Conservation (phyloP, 2,888 invertebrate species). For the Laothoe populi region DNA sequence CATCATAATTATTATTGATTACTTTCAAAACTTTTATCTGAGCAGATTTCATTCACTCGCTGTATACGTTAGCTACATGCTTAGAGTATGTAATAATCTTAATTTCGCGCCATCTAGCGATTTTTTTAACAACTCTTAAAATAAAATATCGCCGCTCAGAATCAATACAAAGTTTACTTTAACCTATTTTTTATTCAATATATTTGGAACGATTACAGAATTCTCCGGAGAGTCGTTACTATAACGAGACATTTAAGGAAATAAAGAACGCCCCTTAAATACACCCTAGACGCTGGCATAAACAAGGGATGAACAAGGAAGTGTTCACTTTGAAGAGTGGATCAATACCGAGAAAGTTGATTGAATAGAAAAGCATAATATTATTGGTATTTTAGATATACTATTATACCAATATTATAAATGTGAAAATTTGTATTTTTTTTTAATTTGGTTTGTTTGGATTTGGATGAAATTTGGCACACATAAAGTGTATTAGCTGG, state of each 20-base stretch:
- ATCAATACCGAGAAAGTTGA: neutral
- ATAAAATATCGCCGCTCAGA: neutral
- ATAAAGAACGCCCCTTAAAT: neutral
- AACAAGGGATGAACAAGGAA: neutral
- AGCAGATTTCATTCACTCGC: too few relatives aligned
- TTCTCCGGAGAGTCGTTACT: neutral
- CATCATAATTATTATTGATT: too few relatives aligned
- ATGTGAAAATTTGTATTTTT: too few relatives aligned
- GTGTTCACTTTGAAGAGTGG: too few relatives aligned
- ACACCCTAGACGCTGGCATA: slow-evolving; percentile 6
- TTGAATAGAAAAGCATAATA: neutral
- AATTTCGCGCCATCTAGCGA: neutral
- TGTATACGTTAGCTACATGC: too few relatives aligned
- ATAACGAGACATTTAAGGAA: neutral
- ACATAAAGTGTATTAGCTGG: too few relatives aligned
- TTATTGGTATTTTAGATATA: too few relatives aligned
- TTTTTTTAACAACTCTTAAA: neutral
- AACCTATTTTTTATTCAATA: neutral
- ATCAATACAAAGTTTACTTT: neutral
- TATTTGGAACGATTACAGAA: neutral
- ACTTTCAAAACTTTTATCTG: too few relatives aligned
- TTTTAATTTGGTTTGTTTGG: too few relatives aligned
- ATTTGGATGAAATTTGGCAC: too few relatives aligned
- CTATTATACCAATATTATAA: too few relatives aligned
- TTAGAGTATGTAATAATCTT: too few relatives aligned